These are phyloP conservation scores for Ophiodon elongatus DNA, from an alignment of 2,113 vertebrate species.

Conservation along the genomic window DNA sequence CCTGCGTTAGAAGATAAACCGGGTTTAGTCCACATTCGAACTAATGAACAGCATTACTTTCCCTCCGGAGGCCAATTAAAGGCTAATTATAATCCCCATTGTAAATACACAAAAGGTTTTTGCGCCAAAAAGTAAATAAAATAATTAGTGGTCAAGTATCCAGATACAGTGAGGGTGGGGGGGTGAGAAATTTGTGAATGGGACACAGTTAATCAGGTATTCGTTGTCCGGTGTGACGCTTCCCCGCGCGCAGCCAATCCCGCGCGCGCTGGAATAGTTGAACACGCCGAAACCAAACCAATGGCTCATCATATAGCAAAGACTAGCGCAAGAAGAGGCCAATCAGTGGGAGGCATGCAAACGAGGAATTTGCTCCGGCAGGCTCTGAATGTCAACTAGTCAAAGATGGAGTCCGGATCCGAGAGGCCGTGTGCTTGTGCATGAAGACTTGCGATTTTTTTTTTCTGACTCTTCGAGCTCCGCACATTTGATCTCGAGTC, in stretches of 20 bases:
- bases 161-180: constrained; percentile 26
- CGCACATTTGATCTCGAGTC: constrained; percentile 36
- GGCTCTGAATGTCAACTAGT: constrained; percentile 97
- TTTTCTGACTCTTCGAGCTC: constrained; percentile 42
- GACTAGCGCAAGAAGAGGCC: constrained; percentile 90
- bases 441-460: constrained; percentile 73
- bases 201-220: constrained; percentile 87
- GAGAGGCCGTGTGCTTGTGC: constrained; percentile 89
- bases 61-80: constrained; percentile 38
- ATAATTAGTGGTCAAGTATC: constrained; percentile 66
- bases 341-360: constrained; percentile 89
- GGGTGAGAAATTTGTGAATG: constrained; percentile 91
- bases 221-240: constrained; percentile 86
- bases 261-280: constrained; percentile 73
- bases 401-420: constrained; percentile 96
- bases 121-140: constrained; percentile 53
- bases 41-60: constrained; percentile 14
- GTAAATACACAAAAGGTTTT: constrained; percentile 23
- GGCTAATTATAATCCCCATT: constrained; percentile 35
- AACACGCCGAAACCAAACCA: constrained; percentile 85
- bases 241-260: constrained; percentile 78
- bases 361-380: constrained; percentile 90
- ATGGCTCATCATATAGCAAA: constrained; percentile 83
- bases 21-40: constrained; percentile 38
- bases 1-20: constrained; percentile 23